These are phyloP conservation scores for Hippoglossus hippoglossus DNA, from an alignment of 2,797 vertebrate genomes.

Conservation along the genomic window DNA sequence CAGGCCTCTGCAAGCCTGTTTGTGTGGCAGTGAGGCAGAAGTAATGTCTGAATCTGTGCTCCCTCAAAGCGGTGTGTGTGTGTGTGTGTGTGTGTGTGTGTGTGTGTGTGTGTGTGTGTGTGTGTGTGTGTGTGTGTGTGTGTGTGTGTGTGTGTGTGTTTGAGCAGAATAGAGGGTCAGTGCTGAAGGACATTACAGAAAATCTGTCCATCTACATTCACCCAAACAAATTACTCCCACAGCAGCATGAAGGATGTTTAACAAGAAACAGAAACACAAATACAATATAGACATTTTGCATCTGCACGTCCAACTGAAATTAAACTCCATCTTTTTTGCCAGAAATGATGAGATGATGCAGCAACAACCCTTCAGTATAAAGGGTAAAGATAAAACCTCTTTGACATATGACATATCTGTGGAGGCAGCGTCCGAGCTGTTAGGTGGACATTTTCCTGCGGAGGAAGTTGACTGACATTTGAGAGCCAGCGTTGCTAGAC, in stretches of 20 bases:
- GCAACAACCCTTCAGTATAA: neutral
- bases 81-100: slow-evolving; percentile 29
- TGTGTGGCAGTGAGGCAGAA: slow-evolving; percentile 80
- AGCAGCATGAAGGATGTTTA: slow-evolving; percentile 7
- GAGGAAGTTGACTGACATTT: neutral
- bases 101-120: neutral
- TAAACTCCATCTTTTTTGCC: fast-evolving
- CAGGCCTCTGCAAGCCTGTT: slow-evolving; percentile 74
- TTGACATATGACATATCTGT: neutral
- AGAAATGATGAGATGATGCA: neutral
- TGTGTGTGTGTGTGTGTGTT: slow-evolving; percentile 16
- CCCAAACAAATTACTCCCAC: slow-evolving; percentile 45
- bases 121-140: slow-evolving; percentile 15
- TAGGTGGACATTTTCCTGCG: neutral
- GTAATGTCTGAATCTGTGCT: slow-evolving; percentile 77
- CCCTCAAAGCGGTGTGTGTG: slow-evolving; percentile 65
- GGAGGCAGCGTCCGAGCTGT: neutral
- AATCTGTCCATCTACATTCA: slow-evolving; percentile 63
- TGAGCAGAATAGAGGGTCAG: slow-evolving; percentile 54
- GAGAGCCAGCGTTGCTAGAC: neutral
- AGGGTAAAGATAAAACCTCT: neutral
- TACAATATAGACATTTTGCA: neutral
- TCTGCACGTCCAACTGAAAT: neutral
- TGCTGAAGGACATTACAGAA: slow-evolving; percentile 67
- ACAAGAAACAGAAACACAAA: neutral